Conservation (phyloP, 2,888 invertebrate genomes). For the Cheilosia pagana region DNA sequence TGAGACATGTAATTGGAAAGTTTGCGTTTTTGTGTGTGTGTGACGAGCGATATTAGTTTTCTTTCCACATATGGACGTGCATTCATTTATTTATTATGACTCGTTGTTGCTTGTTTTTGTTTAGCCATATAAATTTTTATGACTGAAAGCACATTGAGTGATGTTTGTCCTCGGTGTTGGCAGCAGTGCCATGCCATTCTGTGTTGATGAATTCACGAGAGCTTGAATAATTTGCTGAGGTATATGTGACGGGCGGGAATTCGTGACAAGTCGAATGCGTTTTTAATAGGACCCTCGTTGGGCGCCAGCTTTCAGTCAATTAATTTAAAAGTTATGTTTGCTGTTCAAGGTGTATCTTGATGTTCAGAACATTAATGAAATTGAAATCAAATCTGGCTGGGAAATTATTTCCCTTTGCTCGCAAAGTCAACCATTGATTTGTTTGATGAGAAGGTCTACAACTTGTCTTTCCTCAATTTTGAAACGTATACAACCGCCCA, state of each 20-base stretch:
- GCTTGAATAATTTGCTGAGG: conserved; percentile 24
- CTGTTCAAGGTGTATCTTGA: neutral
- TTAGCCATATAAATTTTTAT: conserved; percentile 12
- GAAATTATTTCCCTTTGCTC: neutral
- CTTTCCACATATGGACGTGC: conserved; percentile 11
- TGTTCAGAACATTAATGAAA: neutral
- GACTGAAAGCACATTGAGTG: conserved; percentile 30
- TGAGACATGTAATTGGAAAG: conserved; percentile 65
- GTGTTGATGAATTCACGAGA: conserved; percentile 25
- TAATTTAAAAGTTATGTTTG: neutral
- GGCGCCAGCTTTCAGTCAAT: neutral
- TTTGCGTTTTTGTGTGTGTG: conserved; percentile 11
- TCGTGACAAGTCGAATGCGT: neutral
- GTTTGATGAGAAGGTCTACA: neutral
- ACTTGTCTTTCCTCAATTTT: conserved; percentile 15
- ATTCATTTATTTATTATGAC: conserved; percentile 38
- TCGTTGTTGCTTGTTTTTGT: conserved; percentile 2
- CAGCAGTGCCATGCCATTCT: neutral
- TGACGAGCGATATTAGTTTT: conserved; percentile 20
- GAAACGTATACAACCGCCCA: conserved; percentile 12
- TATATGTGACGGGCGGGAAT: conserved; percentile 23
- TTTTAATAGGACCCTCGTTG: neutral
- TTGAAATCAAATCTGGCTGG: neutral
- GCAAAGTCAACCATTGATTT: neutral
- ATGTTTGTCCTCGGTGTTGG: conserved; percentile 44